Conservation (phyloP, 30 jellyfish, hydroid and myxozoan genomes). For the Chironex yamaguchii region DNA sequence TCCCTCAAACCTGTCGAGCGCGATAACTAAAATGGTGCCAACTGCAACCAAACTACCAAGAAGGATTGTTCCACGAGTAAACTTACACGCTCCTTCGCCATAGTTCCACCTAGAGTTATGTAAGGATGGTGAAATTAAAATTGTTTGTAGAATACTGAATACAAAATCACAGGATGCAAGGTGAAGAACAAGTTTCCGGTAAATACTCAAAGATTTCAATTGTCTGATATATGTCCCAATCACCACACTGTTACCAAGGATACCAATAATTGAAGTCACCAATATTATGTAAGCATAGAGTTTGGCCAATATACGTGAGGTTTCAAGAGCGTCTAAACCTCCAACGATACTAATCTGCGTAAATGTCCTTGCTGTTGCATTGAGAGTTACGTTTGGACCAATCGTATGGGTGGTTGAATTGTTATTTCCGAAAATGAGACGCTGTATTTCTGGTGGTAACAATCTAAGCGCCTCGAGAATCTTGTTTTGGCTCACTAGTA, state of each 20-base stretch:
- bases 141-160: conserved; percentile 18
- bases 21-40: conserved; percentile 28
- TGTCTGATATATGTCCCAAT: conserved; percentile 3
- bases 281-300: neutral
- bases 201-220: neutral
- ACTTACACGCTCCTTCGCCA: conserved; percentile 14
- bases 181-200: conserved; percentile 15
- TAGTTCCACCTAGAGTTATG: neutral
- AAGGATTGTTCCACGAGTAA: neutral
- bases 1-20: conserved; percentile 37
- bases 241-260: conserved; percentile 42
- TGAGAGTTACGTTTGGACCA: too few species aligned
- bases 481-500: too few species aligned
- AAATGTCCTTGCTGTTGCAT: neutral
- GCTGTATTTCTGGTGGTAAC: neutral
- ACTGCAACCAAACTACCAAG: conserved; percentile 47
- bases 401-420: neutral
- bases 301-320: neutral
- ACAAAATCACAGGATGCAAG: conserved; percentile 59
- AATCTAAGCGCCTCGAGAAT: neutral
- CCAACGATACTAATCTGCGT: neutral
- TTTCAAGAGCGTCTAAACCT: neutral
- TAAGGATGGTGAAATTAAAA: neutral
- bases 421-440: neutral
- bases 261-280: conserved; percentile 22